Base-by-base conservation (phyloP, 2,888 invertebrate species). In the Hirtodrosophila trivittata region DNA sequence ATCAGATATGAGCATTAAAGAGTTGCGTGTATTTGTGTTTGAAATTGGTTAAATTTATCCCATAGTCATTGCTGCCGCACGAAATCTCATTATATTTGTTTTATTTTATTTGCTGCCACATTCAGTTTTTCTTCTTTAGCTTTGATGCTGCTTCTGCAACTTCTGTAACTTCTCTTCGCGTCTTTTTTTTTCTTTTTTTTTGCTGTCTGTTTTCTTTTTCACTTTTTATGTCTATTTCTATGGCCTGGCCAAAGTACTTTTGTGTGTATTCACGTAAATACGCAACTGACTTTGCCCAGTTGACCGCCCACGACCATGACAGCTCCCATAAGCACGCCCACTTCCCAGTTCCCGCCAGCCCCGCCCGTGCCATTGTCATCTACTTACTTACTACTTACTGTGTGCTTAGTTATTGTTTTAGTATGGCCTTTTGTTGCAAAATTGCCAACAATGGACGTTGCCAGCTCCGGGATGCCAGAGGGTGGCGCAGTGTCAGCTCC, bases 81-180 rank as follows among this genome's bases (percentile, higher is more conserved):
- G 77, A 88, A 89, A 89, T 89, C 88, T 88, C 88, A 89, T 88
- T 88, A 88, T 85, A 84, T 84, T 83, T 81, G 80, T 78, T 86
- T 81, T 81, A 81, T 89, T 87, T 77, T 76, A 75, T 85, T 71
- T 78, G 75, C 70, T 72, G 69, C 63, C 75, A 71, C 86, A 73
- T 69, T 71, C 63, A 18, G 10, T 35, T 63, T 47, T 64, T 68
- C 60, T 54, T 68, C 70, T 59, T 55, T 55, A 33, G 37, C 66
- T 65, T 57, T 21, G 18, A 2, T 57, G 35, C 57, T 71, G 38
- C 60, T 50, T 26, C 71, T 51, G 25, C 39, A 47, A 13, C 35
- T 49, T 21, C 47, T 37, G 62, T 67, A 76, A 51, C 58, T 62
- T 30, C 33, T 49, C 39, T 25, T 14, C 13, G 26, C 43, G 26